Evolutionary conservation across 2,797 vertebrate species (phyloP).

Genomic region (Otolemur crassicaudatus): DNA sequence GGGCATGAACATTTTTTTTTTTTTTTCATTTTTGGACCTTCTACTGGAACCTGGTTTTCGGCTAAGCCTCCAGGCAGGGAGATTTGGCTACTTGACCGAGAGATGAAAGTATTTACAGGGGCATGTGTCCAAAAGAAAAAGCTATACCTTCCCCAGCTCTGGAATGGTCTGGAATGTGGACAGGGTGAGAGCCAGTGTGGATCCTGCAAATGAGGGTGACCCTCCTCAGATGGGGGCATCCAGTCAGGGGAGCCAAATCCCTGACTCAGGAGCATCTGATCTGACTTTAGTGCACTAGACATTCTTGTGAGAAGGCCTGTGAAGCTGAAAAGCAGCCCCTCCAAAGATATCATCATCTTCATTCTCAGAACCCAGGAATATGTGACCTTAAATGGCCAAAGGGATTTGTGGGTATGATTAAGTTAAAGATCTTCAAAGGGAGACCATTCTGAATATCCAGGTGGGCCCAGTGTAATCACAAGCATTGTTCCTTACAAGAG

Average conservation of each 20-base stretch:
- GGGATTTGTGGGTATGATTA: background rate
- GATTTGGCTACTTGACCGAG: background rate
- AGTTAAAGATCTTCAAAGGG: background rate
- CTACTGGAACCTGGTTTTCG: background rate
- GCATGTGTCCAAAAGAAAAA: background rate
- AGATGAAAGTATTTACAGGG: background rate
- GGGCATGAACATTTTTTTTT: background rate
- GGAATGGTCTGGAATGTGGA: background rate
- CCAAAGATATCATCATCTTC: background rate
- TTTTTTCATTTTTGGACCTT: background rate
- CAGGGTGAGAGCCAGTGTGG: background rate
- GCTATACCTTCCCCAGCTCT: background rate
- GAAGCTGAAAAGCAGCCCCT: background rate
- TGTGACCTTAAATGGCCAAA: background rate
- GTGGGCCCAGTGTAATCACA: no score
- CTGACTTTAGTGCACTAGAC: background rate
- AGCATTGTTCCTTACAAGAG: background rate
- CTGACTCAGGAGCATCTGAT: no score
- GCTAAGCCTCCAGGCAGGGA: background rate
- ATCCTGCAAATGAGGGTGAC: background rate
- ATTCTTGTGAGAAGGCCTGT: no score
- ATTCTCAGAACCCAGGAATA: background rate
- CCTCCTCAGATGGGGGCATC: accelerated
- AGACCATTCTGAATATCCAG: background rate
- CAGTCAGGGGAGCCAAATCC: background rate